Evolutionary conservation across 1,140 invertebrate genomes (phyloP).

Genomic region (Pinna nobilis): DNA sequence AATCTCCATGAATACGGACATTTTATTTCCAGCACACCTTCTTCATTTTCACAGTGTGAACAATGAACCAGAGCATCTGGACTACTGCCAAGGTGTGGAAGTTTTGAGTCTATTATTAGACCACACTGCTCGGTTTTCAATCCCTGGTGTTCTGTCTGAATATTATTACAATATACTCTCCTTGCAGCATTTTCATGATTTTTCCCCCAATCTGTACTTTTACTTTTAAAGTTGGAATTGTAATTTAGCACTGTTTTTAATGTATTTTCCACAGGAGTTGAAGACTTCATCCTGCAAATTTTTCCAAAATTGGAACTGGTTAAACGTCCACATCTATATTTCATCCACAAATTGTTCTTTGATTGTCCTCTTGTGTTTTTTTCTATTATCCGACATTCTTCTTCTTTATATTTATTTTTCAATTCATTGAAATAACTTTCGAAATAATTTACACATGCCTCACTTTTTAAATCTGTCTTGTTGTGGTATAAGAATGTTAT

Average conservation of each 20-base stretch:
- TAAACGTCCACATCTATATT: background rate
- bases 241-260: background rate
- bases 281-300: background rate
- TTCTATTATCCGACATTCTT: background rate
- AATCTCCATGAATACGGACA: conserved; percentile 1
- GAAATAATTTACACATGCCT: too few relatives aligned
- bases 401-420: background rate
- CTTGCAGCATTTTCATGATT: conserved; percentile 6
- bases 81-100: conserved; percentile 8
- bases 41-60: conserved; percentile 5
- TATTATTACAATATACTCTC: background rate
- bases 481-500: too few relatives aligned
- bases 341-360: background rate
- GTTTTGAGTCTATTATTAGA: background rate
- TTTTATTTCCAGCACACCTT: conserved; percentile 10
- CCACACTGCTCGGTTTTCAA: background rate
- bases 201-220: conserved; percentile 10
- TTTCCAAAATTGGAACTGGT: conserved; percentile 16
- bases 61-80: conserved; percentile 2
- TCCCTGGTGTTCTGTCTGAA: background rate
- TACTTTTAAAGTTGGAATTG: background rate
- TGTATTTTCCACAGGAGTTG: background rate
- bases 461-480: too few relatives aligned
- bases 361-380: conserved; percentile 2
- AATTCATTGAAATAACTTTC: too few relatives aligned